phyloP scores from a whole-genome alignment of 2,888 invertebrate species.

The Craniophora ligustri region DNA sequence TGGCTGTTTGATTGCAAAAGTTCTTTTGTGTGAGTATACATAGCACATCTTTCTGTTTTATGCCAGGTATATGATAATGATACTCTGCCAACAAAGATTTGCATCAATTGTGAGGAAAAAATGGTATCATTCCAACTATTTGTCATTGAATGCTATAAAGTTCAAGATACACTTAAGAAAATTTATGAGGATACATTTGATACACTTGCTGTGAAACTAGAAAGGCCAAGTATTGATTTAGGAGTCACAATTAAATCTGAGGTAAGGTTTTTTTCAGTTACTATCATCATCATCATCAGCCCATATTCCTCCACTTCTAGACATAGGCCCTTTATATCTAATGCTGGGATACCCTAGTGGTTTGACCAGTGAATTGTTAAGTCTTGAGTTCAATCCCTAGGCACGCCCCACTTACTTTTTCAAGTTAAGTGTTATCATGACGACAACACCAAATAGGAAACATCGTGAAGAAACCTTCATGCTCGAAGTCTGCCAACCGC shows the following conservation, averaged over 20 bases:
- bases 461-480: too few relatives aligned
- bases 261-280: conserved; percentile 56
- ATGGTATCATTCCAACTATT: conserved; percentile 82
- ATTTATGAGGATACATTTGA: conserved; percentile 61
- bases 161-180: conserved; percentile 74
- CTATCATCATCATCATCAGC: too few relatives aligned
- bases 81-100: conserved; percentile 78
- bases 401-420: too few relatives aligned
- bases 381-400: too few relatives aligned
- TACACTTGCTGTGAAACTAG: conserved; percentile 64
- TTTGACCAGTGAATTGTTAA: too few relatives aligned
- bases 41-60: background rate
- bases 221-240: conserved; percentile 53
- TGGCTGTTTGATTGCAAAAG: too few relatives aligned
- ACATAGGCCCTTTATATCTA: too few relatives aligned
- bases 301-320: too few relatives aligned
- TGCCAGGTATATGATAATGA: conserved; percentile 78
- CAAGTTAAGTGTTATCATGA: too few relatives aligned
- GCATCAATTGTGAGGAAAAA: conserved; percentile 82
- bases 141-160: conserved; percentile 80
- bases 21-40: background rate
- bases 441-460: too few relatives aligned
- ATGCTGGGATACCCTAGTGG: too few relatives aligned
- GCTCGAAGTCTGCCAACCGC: too few relatives aligned
- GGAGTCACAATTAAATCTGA: conserved; percentile 73